Evolutionary conservation across 2,113 vertebrate species (phyloP).

Genomic region (Narcine bancroftii): DNA sequence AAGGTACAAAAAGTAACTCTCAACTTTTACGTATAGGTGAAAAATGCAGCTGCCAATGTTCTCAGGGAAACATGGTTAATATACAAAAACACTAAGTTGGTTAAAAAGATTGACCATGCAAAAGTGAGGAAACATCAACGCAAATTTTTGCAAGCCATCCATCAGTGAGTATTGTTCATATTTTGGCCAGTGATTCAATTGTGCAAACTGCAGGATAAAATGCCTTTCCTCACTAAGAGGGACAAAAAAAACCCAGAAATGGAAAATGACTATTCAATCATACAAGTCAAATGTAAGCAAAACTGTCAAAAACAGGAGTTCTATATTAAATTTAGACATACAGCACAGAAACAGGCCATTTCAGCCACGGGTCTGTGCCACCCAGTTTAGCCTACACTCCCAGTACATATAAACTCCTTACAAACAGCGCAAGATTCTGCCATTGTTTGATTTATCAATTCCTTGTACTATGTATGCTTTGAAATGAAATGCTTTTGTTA

Average conservation of each 20-base stretch:
- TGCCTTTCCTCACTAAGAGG: neutral
- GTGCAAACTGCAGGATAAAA: neutral
- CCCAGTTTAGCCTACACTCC: no score
- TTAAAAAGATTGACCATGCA: conserved; percentile 97
- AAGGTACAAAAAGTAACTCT: neutral
- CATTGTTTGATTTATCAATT: neutral
- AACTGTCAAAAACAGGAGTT: neutral
- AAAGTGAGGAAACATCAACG: conserved; percentile 98
- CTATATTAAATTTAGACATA: no score
- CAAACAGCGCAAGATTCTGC: no score
- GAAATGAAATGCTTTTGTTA: neutral
- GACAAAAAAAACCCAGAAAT: neutral
- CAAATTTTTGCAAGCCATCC: conserved; percentile 99
- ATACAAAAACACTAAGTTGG: conserved; percentile 98
- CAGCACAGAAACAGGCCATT: no score
- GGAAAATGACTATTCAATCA: neutral
- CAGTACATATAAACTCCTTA: no score
- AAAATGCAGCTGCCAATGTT: conserved; percentile 99
- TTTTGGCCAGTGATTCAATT: neutral
- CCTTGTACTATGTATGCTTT: neutral
- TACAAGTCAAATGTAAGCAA: neutral
- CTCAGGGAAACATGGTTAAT: conserved; percentile 99
- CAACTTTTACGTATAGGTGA: conserved; percentile 68
- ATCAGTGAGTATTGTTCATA: conserved; percentile 80
- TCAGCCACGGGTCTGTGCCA: no score